phyloP scores from a whole-genome alignment of 2,113 vertebrate species.

The Centropus unirufus region DNA sequence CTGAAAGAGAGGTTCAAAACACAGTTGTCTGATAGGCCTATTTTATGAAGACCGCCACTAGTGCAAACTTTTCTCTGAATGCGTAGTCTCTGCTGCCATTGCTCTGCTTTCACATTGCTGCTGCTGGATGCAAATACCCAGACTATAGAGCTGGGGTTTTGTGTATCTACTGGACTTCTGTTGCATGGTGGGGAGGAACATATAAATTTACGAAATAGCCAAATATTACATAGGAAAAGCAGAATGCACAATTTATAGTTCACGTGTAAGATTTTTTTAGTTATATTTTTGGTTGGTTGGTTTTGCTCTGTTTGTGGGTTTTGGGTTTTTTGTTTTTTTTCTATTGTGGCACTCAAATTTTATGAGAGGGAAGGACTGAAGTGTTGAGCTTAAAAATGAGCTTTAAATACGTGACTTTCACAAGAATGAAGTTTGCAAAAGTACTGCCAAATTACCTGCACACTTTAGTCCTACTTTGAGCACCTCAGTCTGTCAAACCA shows the following conservation, averaged over 20 bases:
- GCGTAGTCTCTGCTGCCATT: background rate
- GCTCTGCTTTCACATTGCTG: background rate
- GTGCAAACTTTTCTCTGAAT: background rate
- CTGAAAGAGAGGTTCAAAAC: background rate
- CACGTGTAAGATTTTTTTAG: background rate
- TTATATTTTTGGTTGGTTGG: rapidly evolving
- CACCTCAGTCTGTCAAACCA: background rate
- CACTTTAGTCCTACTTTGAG: background rate
- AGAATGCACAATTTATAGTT: background rate
- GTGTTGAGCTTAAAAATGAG: background rate
- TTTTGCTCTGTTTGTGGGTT: background rate
- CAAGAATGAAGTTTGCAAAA: background rate
- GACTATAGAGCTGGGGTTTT: background rate
- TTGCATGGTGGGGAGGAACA: background rate
- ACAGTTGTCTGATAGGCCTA: background rate
- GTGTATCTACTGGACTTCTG: background rate
- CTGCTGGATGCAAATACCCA: background rate
- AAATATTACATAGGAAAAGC: background rate
- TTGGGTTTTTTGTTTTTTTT: background rate
- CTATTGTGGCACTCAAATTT: background rate
- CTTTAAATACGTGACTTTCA: background rate
- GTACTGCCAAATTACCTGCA: background rate
- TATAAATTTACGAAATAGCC: background rate
- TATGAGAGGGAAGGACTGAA: background rate
- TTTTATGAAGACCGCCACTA: background rate